A percentile compares a stretch with the other conserved stretches of the same genome.
phyloP scores from a whole-genome alignment of 2,113 vertebrate species.

The Aptenodytes patagonicus region DNA sequence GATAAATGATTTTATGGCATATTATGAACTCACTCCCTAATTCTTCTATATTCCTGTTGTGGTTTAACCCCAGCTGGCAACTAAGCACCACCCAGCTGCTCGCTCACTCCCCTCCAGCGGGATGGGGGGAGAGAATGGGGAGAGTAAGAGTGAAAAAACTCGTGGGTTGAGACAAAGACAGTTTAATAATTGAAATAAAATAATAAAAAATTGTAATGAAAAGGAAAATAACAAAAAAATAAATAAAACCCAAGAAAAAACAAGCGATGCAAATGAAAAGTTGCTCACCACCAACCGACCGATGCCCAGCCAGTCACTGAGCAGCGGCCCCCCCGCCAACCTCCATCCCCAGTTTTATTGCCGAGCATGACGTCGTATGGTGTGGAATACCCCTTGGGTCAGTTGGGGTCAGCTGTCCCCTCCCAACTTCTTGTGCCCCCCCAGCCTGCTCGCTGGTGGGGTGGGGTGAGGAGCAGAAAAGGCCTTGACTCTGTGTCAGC shows the following conservation, averaged over 20 bases:
- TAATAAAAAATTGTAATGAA: background rate
- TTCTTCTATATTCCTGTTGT: background rate
- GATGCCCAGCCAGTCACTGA: fast-evolving
- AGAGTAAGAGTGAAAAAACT: background rate
- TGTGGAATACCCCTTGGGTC: too few species aligned
- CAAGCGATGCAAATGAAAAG: background rate
- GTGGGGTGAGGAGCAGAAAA: background rate
- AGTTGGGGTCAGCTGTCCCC: background rate
- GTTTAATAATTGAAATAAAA: background rate
- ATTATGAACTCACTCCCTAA: fast-evolving
- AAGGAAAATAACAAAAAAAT: background rate
- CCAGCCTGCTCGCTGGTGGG: background rate
- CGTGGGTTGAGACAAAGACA: background rate
- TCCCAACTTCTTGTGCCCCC: background rate
- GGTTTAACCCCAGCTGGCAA: background rate
- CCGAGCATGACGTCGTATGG: fast-evolving
- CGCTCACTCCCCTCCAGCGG: fast-evolving
- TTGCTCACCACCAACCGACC: fast-evolving
- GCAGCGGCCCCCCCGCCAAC: fast-evolving
- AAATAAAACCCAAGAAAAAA: background rate
- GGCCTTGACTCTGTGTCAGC: background rate
- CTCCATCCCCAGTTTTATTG: background rate
- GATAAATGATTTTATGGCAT: background rate
- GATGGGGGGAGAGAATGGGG: fast-evolving
- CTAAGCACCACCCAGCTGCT: fast-evolving